Conservation (phyloP, 2,888 invertebrate species). For the Tromatobia lineatoria region DNA sequence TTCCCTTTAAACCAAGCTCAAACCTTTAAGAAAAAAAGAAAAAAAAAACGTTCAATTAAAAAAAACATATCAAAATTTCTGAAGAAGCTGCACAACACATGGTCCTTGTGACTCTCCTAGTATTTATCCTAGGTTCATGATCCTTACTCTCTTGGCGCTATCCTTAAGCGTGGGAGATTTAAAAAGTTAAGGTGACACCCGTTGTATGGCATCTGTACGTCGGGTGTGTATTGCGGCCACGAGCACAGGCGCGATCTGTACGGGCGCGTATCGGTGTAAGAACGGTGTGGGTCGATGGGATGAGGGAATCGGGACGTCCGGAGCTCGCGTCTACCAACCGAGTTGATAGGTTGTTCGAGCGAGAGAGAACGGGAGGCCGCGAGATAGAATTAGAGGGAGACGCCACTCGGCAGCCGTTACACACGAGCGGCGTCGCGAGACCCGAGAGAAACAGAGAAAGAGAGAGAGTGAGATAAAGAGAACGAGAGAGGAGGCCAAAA, state of each 20-base stretch:
- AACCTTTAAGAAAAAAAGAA: not conserved
- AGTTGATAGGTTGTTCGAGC: conserved; percentile 84
- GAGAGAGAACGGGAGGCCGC: conserved; percentile 78
- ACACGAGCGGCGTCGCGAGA: conserved; percentile 70
- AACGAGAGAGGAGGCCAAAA: conserved; percentile 41
- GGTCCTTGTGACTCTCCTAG: not conserved
- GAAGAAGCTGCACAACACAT: not conserved
- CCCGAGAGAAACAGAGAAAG: conserved; percentile 59
- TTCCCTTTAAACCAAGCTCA: no score
- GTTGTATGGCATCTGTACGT: conserved; percentile 73
- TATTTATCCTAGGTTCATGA: not conserved
- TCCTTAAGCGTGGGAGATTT: conserved; percentile 12
- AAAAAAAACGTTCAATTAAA: not conserved
- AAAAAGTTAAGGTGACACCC: conserved; percentile 75
- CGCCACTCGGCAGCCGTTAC: conserved; percentile 71
- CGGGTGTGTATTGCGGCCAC: conserved; percentile 80
- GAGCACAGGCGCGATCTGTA: conserved; percentile 80
- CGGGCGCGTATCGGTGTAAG: conserved; percentile 84
- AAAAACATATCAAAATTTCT: not conserved
- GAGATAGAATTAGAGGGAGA: conserved; percentile 84
- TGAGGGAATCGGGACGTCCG: conserved; percentile 84
- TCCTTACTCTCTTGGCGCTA: not conserved
- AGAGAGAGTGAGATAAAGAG: conserved; percentile 56
- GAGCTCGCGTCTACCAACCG: conserved; percentile 84
- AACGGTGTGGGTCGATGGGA: conserved; percentile 84